Percentiles rank a stretch among this genome's conserved stretches.
phyloP scores from a whole-genome alignment of 1,140 invertebrate genomes.

The Polyergus mexicanus region DNA sequence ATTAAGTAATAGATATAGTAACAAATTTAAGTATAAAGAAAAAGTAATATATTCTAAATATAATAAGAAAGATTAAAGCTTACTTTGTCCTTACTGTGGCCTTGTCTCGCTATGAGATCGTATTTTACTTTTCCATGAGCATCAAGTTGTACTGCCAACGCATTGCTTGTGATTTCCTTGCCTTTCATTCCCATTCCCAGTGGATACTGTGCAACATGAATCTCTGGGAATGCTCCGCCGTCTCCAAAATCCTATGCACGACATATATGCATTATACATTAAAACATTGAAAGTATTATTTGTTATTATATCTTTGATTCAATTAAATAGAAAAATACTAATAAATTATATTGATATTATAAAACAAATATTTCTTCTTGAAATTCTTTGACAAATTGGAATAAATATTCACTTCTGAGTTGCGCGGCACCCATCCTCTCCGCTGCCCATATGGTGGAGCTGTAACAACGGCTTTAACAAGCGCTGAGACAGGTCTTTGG shows the following conservation, averaged over 20 bases:
- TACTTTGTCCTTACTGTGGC: slow-evolving; percentile 98
- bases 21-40: not conserved
- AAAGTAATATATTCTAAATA: not conserved
- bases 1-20: not conserved
- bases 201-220: slow-evolving; percentile 98
- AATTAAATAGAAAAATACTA: slow-evolving; percentile 14
- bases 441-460: slow-evolving; percentile 99
- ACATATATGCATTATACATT: not conserved
- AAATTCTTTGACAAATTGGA: not conserved
- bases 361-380: not conserved
- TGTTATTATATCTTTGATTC: not conserved
- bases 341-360: slow-evolving; percentile 15
- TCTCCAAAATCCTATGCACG: slow-evolving; percentile 92
- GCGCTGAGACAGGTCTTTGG: slow-evolving; percentile 89
- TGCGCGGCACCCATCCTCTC: slow-evolving; percentile 97
- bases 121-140: slow-evolving; percentile 98
- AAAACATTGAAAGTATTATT: not conserved
- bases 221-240: slow-evolving; percentile 99
- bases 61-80: not conserved
- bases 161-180: slow-evolving; percentile 94
- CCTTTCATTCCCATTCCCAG: slow-evolving; percentile 93
- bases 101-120: slow-evolving; percentile 97
- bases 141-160: slow-evolving; percentile 97
- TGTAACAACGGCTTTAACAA: slow-evolving; percentile 93
- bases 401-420: slow-evolving; percentile 91